Evolutionary conservation across 2,888 invertebrate species (phyloP).

Genomic region (Caenorhabditis sp.): DNA sequence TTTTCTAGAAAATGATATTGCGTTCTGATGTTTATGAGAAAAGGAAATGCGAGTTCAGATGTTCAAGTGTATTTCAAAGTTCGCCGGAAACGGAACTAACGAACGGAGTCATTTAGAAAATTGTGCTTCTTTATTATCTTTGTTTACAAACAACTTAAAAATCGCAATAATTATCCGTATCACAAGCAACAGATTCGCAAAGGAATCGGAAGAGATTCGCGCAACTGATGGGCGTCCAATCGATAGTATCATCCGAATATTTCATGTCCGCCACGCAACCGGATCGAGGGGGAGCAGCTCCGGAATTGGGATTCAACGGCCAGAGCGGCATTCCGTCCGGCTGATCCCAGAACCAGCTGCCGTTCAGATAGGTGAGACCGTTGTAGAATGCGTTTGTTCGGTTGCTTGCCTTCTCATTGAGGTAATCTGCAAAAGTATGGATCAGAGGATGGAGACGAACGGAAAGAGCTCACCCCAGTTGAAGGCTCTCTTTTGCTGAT

Average conservation of each 20-base stretch:
- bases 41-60: too few relatives aligned
- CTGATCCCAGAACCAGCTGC: constrained; percentile 42
- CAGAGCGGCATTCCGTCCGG: constrained; percentile 21
- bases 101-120: too few relatives aligned
- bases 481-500: constrained; percentile 38
- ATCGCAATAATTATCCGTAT: constrained; percentile 46
- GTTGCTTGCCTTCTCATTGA: constrained; percentile 34
- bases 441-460: too few relatives aligned
- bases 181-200: constrained; percentile 41
- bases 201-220: constrained; percentile 32
- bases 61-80: too few relatives aligned
- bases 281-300: constrained; percentile 17
- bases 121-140: too few relatives aligned
- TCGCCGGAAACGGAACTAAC: too few relatives aligned
- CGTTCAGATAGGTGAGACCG: constrained; percentile 28
- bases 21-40: too few relatives aligned
- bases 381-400: constrained; percentile 37
- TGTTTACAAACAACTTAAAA: too few relatives aligned
- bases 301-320: constrained; percentile 21
- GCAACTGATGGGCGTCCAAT: constrained; percentile 45
- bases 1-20: too few relatives aligned
- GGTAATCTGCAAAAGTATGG: constrained; percentile 26
- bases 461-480: constrained; percentile 37
- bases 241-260: constrained; percentile 33
- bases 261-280: constrained; percentile 47